Percentiles rank a stretch among this genome's conserved stretches.
Evolutionary conservation across 1,140 invertebrate genomes (phyloP).

Genomic region (Listronotus oregonensis): DNA sequence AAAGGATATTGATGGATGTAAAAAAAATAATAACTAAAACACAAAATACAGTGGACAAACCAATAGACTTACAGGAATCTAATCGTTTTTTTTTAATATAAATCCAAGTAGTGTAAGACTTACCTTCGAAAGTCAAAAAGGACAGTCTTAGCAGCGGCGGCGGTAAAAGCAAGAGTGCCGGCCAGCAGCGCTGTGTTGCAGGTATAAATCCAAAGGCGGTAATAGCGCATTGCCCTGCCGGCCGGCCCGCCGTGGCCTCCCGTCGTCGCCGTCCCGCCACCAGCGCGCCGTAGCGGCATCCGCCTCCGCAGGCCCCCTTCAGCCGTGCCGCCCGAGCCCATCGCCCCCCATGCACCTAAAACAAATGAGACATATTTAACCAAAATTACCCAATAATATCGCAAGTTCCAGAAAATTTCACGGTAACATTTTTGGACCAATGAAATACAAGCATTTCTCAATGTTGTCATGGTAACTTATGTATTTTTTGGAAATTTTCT

Average conservation of each 20-base stretch:
- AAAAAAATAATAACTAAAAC: too few relatives aligned
- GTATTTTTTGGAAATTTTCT: too few relatives aligned
- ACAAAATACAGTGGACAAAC: too few relatives aligned
- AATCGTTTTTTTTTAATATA: too few relatives aligned
- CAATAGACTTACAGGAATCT: too few relatives aligned
- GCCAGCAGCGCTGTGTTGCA: constrained; percentile 85
- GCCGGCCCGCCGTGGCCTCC: constrained; percentile 43
- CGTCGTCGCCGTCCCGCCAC: constrained; percentile 43
- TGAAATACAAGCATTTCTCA: too few relatives aligned
- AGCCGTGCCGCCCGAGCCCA: constrained; percentile 56
- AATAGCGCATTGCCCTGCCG: constrained; percentile 67
- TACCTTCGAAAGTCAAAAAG: constrained; percentile 64
- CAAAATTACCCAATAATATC: too few relatives aligned
- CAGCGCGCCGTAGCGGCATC: constrained; percentile 60
- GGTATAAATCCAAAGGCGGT: constrained; percentile 90
- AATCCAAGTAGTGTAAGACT: neutral
- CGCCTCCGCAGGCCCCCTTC: constrained; percentile 61
- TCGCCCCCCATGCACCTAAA: constrained; percentile 56
- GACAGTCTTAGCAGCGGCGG: constrained; percentile 74
- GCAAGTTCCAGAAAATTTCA: too few relatives aligned
- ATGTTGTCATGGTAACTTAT: too few relatives aligned
- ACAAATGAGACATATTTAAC: too few relatives aligned
- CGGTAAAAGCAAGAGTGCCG: constrained; percentile 78
- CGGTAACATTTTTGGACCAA: too few relatives aligned
- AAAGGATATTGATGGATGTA: too few relatives aligned